Conservation (phyloP, 1,140 invertebrate species). For the Protaetia brevitarsis region DNA sequence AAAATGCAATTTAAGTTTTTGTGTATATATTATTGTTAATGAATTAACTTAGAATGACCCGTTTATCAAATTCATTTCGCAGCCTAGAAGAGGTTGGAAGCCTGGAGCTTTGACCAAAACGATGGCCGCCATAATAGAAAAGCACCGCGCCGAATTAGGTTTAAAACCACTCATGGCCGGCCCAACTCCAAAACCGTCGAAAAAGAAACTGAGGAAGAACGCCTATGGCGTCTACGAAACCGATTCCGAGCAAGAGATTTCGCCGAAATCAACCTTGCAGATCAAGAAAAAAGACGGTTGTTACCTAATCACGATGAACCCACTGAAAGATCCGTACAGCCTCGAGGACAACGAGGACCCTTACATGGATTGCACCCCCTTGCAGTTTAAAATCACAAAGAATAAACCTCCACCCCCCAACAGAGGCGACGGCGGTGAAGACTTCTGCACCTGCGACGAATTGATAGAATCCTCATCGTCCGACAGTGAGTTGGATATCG, state of each 20-base stretch:
- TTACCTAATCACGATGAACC: slow-evolving; percentile 57
- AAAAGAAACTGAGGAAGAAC: slow-evolving; percentile 22
- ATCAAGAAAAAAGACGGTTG: slow-evolving; percentile 56
- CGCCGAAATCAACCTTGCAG: slow-evolving; percentile 54
- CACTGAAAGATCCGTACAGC: slow-evolving; percentile 53
- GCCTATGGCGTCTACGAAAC: slow-evolving; percentile 29
- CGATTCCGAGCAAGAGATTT: slow-evolving; percentile 46
- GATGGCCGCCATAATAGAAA: slow-evolving; percentile 52
- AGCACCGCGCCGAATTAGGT: slow-evolving; percentile 47
- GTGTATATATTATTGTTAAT: not conserved
- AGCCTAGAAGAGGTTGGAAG: slow-evolving; percentile 55
- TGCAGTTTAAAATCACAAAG: slow-evolving; percentile 57
- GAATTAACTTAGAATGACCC: not conserved
- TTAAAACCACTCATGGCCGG: slow-evolving; percentile 41
- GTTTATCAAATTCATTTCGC: slow-evolving; percentile 28
- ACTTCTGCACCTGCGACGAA: slow-evolving; percentile 19
- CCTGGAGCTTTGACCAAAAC: slow-evolving; percentile 55
- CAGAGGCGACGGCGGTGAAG: slow-evolving; percentile 32
- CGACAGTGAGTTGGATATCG: slow-evolving; percentile 46
- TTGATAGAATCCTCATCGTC: slow-evolving; percentile 29
- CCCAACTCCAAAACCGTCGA: slow-evolving; percentile 44
- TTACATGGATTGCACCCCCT: slow-evolving; percentile 56
- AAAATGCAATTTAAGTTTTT: not conserved
- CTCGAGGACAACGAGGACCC: slow-evolving; percentile 54
- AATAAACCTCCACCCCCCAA: slow-evolving; percentile 37